Evolutionary conservation across 2,888 invertebrate genomes (phyloP).

Genomic region (Macrophya alboannulata): DNA sequence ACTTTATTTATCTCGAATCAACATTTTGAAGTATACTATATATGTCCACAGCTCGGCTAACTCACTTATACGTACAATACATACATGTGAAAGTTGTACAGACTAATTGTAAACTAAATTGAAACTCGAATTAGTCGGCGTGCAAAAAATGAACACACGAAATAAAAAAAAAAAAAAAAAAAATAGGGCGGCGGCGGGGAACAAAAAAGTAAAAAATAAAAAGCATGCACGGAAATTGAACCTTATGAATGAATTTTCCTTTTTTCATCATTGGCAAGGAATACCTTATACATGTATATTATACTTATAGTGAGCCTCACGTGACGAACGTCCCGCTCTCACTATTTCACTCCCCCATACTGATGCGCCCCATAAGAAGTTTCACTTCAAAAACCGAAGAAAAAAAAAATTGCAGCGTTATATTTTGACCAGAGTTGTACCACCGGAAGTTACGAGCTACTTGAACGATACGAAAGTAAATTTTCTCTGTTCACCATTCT

Average conservation of each 20-base stretch:
- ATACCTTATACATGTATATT: too few species aligned
- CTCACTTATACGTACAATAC: neutral
- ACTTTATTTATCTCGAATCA: neutral
- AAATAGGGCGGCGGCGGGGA: too few species aligned
- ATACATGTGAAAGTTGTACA: conserved; percentile 12
- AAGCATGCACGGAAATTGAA: too few species aligned
- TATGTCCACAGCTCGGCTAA: neutral
- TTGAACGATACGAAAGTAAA: conserved; percentile 49
- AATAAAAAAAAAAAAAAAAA: neutral
- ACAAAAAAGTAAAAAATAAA: neutral
- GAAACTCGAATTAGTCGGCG: neutral
- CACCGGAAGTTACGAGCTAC: conserved; percentile 40
- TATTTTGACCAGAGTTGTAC: conserved; percentile 49
- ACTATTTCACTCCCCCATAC: too few species aligned
- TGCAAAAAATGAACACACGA: neutral
- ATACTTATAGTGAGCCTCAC: too few species aligned
- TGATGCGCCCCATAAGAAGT: too few species aligned
- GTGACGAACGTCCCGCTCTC: too few species aligned
- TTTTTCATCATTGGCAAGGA: too few species aligned
- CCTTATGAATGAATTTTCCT: too few species aligned
- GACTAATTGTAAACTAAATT: conserved; percentile 9
- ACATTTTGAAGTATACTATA: neutral
- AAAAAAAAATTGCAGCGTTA: conserved; percentile 18
- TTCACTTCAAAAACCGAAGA: too few species aligned
- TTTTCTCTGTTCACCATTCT: conserved; percentile 37